Evolutionary conservation across 1,140 invertebrate genomes (phyloP), one percentile per base, ranked within the genome.

Genomic region (Drosophila kurseongensis): DNA sequence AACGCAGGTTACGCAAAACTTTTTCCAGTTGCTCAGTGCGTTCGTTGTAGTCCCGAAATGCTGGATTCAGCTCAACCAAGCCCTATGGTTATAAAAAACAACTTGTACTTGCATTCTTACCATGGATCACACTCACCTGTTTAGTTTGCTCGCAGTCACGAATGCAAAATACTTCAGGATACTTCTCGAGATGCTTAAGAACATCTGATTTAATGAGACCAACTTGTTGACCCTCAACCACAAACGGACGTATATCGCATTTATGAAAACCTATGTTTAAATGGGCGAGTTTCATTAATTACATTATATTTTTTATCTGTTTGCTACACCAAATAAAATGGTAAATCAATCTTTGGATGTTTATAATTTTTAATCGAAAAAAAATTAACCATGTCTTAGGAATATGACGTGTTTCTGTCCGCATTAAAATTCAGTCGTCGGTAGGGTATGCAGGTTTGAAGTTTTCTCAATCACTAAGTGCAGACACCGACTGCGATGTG

Each of bases 201-300:
- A 98, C 95, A 93, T 97, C 96, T 18, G 96, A 95, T 88, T 96
- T 94, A 60, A 98, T 95, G 44, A 98, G 93, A 42, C 98, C 97
- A 50, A 98, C 96, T 94, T 98, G 97, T 86, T 96, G 95, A 51
- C 96, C 97, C 91, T 96, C 96, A 16, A 98, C 96, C 73, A 97
- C 94, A 93, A 98, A 98, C 44, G 97, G 97, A 91, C 95, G 94
- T 93, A 96, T 97, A 92, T 96, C 95, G 52, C 95, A 95, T 92
- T 95, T 94, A 78, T 95, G 94, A 78, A 96, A 94, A 59, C 96
- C 96, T 97, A 9, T 32, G n/a, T 29, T 29, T 9, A 16, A 66
- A 83, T 44, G 23, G 54, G 14, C 13, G n/a, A 41, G 40, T 14
- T 23, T 59, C 10, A 59, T 50, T 51, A 61, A 38, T 42, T 75